Base-by-base conservation (phyloP, 92 coral and sea anemone genomes). In the Scolanthus callimorphus region DNA sequence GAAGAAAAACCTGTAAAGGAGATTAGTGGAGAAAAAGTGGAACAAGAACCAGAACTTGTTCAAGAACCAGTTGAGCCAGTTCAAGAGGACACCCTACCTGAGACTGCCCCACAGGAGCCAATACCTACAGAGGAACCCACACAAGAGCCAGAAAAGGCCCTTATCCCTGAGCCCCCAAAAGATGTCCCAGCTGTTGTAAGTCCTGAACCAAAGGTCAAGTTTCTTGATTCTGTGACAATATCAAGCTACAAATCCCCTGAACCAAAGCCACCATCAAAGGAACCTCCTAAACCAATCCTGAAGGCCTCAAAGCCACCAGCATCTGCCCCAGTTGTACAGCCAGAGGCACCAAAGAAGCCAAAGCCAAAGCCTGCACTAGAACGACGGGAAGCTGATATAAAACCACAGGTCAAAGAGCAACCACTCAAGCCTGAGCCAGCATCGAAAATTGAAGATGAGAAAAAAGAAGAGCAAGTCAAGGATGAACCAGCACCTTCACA, bases 231-330 rank as follows among this genome's bases (percentile, higher is more conserved):
- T 24, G 65, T 82, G 19, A 51, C 62, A 50, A 54, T 82, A 13
- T 73, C 89, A 21, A 82, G 89, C 37, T 82, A 68, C 51, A 76
- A 82, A 59, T 25, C 83, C 0, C 77, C 77, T 1, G 59, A 59
- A 3, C 56, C 61, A 3, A 65, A 59, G 12, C 69, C 62, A 31
- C 51, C 74, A 60, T 57, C 30, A 46, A 70, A 60, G 29, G 89
- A 69, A 55, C 73, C 62, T 2, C 17, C 49, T 0, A 82, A 63
- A 59, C 89, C 89, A 62, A 82, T 82, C 47, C 50, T 82, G 55
- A 82, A 82, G 69, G 74, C 80, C 21, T 34, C 75, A 29, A 68
- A 68, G 31, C 34, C 57, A 1, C 27, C 74, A 20, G 23, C 52
- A 25, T 53, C 64, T 19, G 39, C 39, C 15, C 44, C 54, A 61